Percentiles rank a stretch among this genome's conserved stretches.
Evolutionary conservation across 2,888 invertebrate genomes (phyloP).

Genomic region (Atethmia centrago): DNA sequence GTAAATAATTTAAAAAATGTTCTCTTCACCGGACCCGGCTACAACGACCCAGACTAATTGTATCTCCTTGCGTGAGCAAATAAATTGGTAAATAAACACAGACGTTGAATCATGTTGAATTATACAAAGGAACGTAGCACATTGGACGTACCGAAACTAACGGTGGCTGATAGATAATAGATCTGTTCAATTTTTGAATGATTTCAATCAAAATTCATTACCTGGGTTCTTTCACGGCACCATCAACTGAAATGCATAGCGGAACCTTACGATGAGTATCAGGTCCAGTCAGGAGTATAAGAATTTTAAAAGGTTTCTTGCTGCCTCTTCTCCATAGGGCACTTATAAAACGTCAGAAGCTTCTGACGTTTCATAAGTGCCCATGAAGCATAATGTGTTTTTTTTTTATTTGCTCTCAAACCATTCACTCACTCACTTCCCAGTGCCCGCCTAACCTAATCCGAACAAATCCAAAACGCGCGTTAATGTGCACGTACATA

Average conservation of each 20-base stretch:
- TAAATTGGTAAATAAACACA: not conserved
- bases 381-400: too few species aligned
- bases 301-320: too few species aligned
- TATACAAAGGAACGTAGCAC: not conserved
- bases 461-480: slow-evolving; percentile 76
- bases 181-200: not conserved
- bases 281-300: too few species aligned
- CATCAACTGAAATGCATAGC: not conserved
- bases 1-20: not conserved
- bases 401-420: not conserved
- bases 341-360: too few species aligned
- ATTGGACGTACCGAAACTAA: not conserved
- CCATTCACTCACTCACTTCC: slow-evolving; percentile 55
- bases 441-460: slow-evolving; percentile 71
- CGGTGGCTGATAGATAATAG: not conserved
- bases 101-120: not conserved
- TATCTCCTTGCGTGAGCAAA: not conserved
- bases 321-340: too few species aligned
- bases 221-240: not conserved
- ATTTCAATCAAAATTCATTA: not conserved
- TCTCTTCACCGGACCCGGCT: too few species aligned
- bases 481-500: slow-evolving; percentile 77
- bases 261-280: not conserved
- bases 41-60: not conserved
- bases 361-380: too few species aligned